phyloP scores from a whole-genome alignment of 2,888 invertebrate species.

The Drosophila anomalata region DNA sequence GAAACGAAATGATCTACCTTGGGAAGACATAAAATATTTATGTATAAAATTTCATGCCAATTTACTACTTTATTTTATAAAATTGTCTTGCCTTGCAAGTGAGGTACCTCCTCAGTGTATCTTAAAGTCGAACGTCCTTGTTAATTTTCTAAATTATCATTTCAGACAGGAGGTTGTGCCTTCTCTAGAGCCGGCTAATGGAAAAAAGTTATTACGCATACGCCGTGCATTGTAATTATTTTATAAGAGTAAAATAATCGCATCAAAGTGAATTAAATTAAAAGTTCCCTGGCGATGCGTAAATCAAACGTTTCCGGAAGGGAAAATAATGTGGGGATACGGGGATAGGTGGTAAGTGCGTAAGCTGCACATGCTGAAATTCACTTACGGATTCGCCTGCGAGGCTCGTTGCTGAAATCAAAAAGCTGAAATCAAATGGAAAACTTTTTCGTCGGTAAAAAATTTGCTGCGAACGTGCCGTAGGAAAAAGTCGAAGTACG shows the following conservation, averaged over 20 bases:
- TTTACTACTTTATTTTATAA: not conserved
- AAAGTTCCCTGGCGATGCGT: slow-evolving; percentile 67
- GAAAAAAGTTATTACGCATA: slow-evolving; percentile 47
- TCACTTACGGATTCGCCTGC: slow-evolving; percentile 66
- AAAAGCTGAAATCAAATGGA: slow-evolving; percentile 62
- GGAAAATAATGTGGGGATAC: not conserved
- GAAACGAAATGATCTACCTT: not conserved
- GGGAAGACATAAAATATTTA: not conserved
- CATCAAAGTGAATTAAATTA: slow-evolving; percentile 72
- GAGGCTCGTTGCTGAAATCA: slow-evolving; percentile 45
- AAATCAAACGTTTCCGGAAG: slow-evolving; percentile 56
- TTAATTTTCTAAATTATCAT: not conserved
- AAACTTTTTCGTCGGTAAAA: slow-evolving; percentile 55
- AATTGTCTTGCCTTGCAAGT: no score
- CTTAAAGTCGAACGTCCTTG: not conserved
- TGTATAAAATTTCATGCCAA: not conserved
- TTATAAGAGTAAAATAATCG: slow-evolving; percentile 60
- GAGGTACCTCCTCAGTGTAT: not conserved
- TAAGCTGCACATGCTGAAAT: slow-evolving; percentile 67
- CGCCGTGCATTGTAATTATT: slow-evolving; percentile 53
- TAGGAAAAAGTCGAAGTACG: not conserved
- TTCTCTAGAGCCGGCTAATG: slow-evolving; percentile 2
- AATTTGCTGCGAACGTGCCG: slow-evolving; percentile 66
- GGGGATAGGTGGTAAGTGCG: slow-evolving; percentile 24
- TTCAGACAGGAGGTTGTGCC: not conserved